phyloP scores from a whole-genome alignment of 2,797 vertebrate species.

The Lophius americanus region DNA sequence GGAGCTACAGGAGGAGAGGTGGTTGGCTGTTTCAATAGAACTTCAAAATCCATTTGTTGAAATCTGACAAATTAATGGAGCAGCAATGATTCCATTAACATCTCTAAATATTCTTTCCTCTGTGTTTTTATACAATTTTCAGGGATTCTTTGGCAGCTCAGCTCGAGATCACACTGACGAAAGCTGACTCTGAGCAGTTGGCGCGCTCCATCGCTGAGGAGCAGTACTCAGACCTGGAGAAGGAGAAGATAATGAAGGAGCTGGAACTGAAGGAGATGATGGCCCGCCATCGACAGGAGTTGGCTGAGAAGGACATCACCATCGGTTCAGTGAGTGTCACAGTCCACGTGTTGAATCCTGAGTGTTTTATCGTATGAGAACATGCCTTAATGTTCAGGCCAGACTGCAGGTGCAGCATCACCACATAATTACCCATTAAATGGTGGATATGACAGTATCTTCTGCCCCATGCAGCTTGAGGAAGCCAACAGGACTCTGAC shows the following conservation, averaged over 20 bases:
- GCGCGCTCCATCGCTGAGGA: conserved; percentile 97
- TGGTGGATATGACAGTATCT: conserved; percentile 19
- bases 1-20: conserved; percentile 96
- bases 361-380: no score
- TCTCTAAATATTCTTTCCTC: no score
- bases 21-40: neutral
- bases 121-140: conserved; percentile 18
- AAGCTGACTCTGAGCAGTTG: conserved; percentile 96
- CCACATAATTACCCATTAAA: neutral
- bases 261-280: conserved; percentile 99
- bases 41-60: no score
- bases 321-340: conserved; percentile 87
- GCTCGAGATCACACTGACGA: conserved; percentile 94
- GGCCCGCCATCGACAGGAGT: conserved; percentile 94
- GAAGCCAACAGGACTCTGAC: conserved; percentile 96
- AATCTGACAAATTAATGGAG: neutral
- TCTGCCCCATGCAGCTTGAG: conserved; percentile 84
- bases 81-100: neutral
- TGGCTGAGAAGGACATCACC: conserved; percentile 93
- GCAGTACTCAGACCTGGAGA: conserved; percentile 96
- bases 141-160: conserved; percentile 96
- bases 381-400: neutral
- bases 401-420: neutral
- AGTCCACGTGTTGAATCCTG: no score
- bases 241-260: conserved; percentile 99